A percentile compares a stretch with the other conserved stretches of the same genome.
Evolutionary conservation across 2,888 invertebrate genomes (phyloP).

Genomic region (Folsomia candida): DNA sequence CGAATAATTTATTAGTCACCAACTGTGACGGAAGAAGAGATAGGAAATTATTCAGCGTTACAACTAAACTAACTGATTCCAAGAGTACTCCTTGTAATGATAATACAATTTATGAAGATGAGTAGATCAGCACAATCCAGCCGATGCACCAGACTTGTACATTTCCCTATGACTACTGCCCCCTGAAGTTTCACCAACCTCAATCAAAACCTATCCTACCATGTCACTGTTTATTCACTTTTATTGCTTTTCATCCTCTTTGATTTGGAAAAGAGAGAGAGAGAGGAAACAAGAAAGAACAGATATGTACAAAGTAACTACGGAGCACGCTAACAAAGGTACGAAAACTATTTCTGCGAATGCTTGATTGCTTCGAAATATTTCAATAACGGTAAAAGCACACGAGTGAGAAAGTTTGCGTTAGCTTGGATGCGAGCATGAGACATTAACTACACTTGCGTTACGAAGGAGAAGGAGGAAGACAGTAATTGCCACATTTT

Average conservation of each 20-base stretch:
- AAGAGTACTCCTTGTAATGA: no score
- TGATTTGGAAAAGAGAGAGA: background rate
- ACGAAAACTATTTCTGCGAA: no score
- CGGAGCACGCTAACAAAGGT: no score
- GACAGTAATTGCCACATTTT: constrained; percentile 17
- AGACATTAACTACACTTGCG: background rate
- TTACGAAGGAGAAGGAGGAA: background rate
- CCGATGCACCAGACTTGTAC: no score
- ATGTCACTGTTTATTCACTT: constrained; percentile 16
- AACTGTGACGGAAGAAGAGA: constrained; percentile 34
- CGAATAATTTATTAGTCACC: constrained; percentile 45
- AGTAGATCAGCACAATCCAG: no score
- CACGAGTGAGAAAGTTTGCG: background rate
- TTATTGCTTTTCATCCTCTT: constrained; percentile 19
- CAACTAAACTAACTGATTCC: no score
- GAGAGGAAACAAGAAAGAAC: background rate
- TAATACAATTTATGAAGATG: no score
- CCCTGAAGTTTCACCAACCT: constrained; percentile 23
- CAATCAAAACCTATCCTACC: constrained; percentile 1
- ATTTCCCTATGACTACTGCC: constrained; percentile 25
- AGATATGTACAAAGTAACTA: background rate
- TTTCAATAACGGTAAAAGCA: background rate
- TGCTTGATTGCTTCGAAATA: background rate
- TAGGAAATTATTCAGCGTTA: constrained; percentile 33
- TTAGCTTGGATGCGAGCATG: no score